phyloP scores from a whole-genome alignment of 2,113 vertebrate genomes.

The Neomonachus schauinslandi region DNA sequence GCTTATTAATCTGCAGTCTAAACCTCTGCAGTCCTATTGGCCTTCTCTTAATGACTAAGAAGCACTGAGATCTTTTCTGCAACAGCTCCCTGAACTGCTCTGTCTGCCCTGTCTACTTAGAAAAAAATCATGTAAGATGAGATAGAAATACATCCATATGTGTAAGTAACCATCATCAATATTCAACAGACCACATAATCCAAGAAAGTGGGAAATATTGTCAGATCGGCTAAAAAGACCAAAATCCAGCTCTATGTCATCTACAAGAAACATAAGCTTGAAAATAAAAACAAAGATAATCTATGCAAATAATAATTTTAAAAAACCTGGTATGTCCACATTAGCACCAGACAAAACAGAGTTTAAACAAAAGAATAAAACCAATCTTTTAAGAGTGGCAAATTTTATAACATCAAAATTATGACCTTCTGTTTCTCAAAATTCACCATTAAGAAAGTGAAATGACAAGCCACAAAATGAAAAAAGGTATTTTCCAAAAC shows the following conservation, averaged over 20 bases:
- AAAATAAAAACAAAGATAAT: neutral
- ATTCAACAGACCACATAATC: neutral
- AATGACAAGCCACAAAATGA: neutral
- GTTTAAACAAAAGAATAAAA: neutral
- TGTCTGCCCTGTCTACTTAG: neutral
- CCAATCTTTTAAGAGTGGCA: neutral
- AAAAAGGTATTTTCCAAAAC: neutral
- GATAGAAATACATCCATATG: neutral
- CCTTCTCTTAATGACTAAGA: neutral
- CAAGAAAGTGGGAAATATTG: neutral
- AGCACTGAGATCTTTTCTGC: neutral
- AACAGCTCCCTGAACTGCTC: neutral
- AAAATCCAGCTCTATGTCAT: neutral
- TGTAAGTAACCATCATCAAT: neutral
- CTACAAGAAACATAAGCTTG: neutral
- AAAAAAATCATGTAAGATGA: neutral
- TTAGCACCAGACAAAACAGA: neutral
- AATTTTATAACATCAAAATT: neutral
- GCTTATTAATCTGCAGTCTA: neutral
- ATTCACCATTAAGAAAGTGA: neutral
- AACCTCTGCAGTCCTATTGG: neutral
- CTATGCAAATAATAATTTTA: neutral
- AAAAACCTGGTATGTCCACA: neutral
- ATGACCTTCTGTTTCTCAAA: neutral
- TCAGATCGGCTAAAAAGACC: neutral